Percentiles rank a stretch among this genome's conserved stretches.
phyloP scores from a whole-genome alignment of 2,888 invertebrate species.

The Metacarcinus magister region DNA sequence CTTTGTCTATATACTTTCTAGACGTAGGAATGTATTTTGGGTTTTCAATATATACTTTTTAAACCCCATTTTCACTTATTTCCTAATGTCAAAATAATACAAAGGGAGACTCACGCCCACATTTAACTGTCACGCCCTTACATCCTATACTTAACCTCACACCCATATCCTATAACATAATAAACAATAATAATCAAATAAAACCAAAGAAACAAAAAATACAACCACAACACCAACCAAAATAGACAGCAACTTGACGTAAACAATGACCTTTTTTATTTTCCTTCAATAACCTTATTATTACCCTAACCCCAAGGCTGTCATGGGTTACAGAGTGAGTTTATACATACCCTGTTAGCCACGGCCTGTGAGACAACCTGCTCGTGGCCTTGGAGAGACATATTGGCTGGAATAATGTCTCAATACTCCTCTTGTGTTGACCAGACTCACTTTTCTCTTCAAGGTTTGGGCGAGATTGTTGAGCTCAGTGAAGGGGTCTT shows the following conservation, averaged over 20 bases:
- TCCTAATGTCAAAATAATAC: no score
- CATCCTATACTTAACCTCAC: no score
- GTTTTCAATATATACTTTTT: no score
- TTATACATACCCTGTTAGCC: constrained; percentile 73
- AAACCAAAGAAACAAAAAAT: background rate
- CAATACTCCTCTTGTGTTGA: background rate
- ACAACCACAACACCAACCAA: background rate
- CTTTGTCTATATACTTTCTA: no score
- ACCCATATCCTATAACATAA: no score
- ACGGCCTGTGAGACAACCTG: constrained; percentile 78
- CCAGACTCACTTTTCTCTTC: background rate
- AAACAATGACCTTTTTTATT: background rate
- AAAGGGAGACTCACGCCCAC: no score
- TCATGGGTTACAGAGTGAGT: background rate
- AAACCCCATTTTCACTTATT: no score
- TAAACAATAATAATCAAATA: background rate
- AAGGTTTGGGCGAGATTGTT: background rate
- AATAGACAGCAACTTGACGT: background rate
- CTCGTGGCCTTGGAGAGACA: constrained; percentile 76
- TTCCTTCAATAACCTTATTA: background rate
- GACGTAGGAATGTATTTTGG: no score
- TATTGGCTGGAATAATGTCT: background rate
- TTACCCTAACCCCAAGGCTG: background rate
- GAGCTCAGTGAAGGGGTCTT: no score
- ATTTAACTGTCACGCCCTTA: no score